Evolutionary conservation across 2,888 invertebrate genomes (phyloP).

Genomic region (Argyresthia albistria): DNA sequence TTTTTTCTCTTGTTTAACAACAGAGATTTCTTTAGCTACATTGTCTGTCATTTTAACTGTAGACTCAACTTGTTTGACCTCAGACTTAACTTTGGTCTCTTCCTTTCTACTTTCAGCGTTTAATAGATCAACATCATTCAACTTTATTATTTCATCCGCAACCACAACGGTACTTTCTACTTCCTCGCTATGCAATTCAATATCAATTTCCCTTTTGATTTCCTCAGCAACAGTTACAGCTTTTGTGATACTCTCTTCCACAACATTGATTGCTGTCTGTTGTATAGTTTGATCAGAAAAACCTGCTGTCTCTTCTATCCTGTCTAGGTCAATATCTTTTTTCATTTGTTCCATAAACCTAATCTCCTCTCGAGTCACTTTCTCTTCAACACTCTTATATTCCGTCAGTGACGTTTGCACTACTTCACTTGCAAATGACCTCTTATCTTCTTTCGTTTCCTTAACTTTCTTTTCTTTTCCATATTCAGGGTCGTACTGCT

Average conservation of each 20-base stretch:
- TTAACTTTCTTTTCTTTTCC: slow-evolving; percentile 12
- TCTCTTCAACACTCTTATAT: slow-evolving; percentile 6
- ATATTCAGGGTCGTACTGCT: slow-evolving; percentile 46
- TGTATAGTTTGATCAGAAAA: slow-evolving; percentile 28
- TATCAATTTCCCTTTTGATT: slow-evolving; percentile 40
- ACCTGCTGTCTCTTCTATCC: not conserved
- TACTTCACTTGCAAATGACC: slow-evolving; percentile 7
- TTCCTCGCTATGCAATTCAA: slow-evolving; percentile 18
- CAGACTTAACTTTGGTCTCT: not conserved
- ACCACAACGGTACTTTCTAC: not conserved
- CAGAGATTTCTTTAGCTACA: slow-evolving; percentile 11
- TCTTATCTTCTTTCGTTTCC: slow-evolving; percentile 11
- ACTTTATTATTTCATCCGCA: too few species aligned
- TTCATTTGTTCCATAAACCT: slow-evolving; percentile 24
- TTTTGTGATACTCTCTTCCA: slow-evolving; percentile 45
- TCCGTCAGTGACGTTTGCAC: slow-evolving; percentile 5
- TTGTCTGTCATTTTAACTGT: slow-evolving; percentile 7
- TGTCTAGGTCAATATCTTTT: not conserved
- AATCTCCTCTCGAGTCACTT: slow-evolving; percentile 16
- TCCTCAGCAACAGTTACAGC: slow-evolving; percentile 43
- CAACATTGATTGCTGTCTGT: slow-evolving; percentile 36
- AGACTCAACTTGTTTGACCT: too few species aligned
- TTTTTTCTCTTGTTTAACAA: slow-evolving; percentile 13
- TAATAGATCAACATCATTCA: too few species aligned
- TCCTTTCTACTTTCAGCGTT: not conserved